These are phyloP conservation scores for Macquaria ambigua DNA, from an alignment of 2,113 vertebrate genomes.

Conservation along the genomic window DNA sequence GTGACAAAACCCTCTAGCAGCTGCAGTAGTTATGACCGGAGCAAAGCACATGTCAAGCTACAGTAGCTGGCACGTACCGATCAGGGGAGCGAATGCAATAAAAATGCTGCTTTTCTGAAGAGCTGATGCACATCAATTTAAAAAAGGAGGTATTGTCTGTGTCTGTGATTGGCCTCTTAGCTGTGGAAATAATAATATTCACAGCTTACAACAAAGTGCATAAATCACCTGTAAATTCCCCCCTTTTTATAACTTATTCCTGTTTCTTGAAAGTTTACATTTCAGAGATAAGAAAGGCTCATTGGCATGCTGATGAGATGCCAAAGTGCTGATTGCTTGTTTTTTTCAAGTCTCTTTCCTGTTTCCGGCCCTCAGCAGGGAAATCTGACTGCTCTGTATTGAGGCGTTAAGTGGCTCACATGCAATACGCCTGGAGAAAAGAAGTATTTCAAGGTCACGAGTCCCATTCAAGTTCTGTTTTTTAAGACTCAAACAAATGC, in stretches of 20 bases:
- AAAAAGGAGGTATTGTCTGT: neutral
- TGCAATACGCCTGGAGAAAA: neutral
- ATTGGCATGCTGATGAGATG: slow-evolving; percentile 14
- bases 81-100: neutral
- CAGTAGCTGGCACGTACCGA: too few relatives aligned
- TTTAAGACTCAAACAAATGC: slow-evolving; percentile 34
- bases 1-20: too few relatives aligned
- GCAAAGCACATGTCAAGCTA: too few relatives aligned
- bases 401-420: neutral
- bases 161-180: neutral
- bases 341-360: slow-evolving; percentile 3
- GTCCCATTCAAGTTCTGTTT: slow-evolving; percentile 11
- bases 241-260: neutral
- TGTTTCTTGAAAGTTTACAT: neutral
- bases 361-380: slow-evolving; percentile 24
- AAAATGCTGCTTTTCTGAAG: neutral
- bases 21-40: too few relatives aligned
- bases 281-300: neutral
- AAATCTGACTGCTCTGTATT: neutral
- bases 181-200: neutral
- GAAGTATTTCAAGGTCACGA: neutral
- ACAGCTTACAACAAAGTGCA: too few relatives aligned
- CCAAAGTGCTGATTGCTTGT: slow-evolving; percentile 22
- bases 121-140: neutral
- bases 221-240: too few relatives aligned